Base-by-base conservation (phyloP, 2,888 invertebrate genomes). In the Brassicogethes aeneus region DNA sequence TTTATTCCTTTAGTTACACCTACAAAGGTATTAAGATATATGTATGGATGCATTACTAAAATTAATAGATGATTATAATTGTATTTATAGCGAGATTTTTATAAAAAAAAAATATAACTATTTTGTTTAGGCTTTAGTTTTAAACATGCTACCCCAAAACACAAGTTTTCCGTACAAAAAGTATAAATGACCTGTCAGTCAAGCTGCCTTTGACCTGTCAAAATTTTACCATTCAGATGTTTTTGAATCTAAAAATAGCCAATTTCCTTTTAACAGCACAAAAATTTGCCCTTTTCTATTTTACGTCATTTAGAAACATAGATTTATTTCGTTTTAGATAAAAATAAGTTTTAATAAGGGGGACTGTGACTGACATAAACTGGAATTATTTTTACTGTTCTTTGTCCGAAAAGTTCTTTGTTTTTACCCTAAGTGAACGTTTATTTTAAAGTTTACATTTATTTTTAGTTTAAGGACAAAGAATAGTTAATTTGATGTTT, bases 181-280 rank as follows among this genome's bases (percentile, higher is more conserved):
- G n/a, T n/a, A n/a, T n/a, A n/a, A n/a, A n/a, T n/a, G n/a, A n/a
- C n/a, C n/a, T n/a, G 48, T 48, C 48, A 44, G 46, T 48, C 48
- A 48, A 48, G 46, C 44, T 40, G 48, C 46, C 37, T 42, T 39
- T 43, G 40, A 39, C 46, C 40, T 48, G 48, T 44, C 48, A 46
- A 46, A 44, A 23, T 23, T 10, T 23, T 5, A 23, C 5, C 43
- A 45, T 45, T 37, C 37, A 34, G 41, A 34, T 42, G 23, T 46
- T 37, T 42, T 16, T 33, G 17, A 37, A 17, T 36, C 39, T 44
- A 41, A 44, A 43, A 44, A 44, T 44, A 44, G 36, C 37, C 16
- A 23, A 23, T 10, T 10, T 5, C 5, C 23, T 7, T 7, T 10
- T 5, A 7, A 23, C 5, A 5, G 5, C 10, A 23, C 10, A 23